These are phyloP conservation scores for Mormyrops attenuatus DNA, from an alignment of 2,797 vertebrate genomes.

Conservation along the genomic window DNA sequence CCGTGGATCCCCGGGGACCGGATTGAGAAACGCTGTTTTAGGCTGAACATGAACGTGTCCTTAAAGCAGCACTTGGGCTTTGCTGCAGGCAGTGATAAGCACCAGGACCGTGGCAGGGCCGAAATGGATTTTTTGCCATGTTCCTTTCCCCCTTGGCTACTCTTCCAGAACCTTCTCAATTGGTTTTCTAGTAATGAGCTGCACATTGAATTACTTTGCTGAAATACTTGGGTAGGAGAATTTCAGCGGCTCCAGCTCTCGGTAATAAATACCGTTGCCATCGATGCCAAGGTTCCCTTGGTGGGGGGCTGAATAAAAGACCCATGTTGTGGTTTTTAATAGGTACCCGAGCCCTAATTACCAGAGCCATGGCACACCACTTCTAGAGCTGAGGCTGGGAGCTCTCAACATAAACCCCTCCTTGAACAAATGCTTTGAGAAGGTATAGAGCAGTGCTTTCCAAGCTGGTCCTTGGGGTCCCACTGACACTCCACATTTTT, in stretches of 20 bases:
- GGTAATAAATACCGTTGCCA: constrained; percentile 27
- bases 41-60: not conserved
- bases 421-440: constrained; percentile 29
- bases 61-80: not conserved
- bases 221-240: constrained; percentile 21
- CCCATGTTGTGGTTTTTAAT: constrained; percentile 26
- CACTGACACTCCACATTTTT: not conserved
- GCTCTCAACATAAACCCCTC: not conserved
- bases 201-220: not conserved
- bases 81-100: not conserved
- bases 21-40: not conserved
- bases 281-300: constrained; percentile 28
- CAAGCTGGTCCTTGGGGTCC: not conserved
- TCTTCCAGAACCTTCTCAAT: not conserved
- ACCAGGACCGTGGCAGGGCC: not conserved
- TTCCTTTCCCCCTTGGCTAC: constrained; percentile 6
- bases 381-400: constrained; percentile 22
- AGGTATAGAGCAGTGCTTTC: constrained; percentile 21
- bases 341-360: constrained; percentile 21
- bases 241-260: constrained; percentile 16
- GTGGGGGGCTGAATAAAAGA: not conserved
- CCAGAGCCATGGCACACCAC: constrained; percentile 9
- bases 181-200: not conserved
- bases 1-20: not conserved
- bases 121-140: not conserved